Percentiles rank a stretch among this genome's conserved stretches.
Evolutionary conservation across 53 echinoderm and acorn worm genomes (phyloP).

Genomic region (Luidia sarsii): DNA sequence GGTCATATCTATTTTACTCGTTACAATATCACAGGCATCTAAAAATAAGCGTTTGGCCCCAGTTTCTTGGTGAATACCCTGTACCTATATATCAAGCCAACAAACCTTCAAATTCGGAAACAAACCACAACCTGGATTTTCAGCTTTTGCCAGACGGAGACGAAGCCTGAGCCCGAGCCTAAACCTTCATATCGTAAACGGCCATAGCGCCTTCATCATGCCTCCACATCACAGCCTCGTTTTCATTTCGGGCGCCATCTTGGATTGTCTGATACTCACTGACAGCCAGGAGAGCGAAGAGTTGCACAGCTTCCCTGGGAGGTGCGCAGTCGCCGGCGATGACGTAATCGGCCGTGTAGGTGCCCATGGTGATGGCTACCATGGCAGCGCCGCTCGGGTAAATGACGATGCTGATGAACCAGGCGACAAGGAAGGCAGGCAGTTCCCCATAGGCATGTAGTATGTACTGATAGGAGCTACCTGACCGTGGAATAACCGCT

Average conservation of each 20-base stretch:
- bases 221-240: not conserved
- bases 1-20: no score
- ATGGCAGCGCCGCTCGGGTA: conserved; percentile 12
- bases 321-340: conserved; percentile 23
- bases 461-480: conserved; percentile 41
- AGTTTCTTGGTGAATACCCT: no score
- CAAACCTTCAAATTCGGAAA: no score
- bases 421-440: conserved; percentile 13
- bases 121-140: no score
- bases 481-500: conserved; percentile 13
- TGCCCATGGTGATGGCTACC: conserved; percentile 26
- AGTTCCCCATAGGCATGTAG: no score
- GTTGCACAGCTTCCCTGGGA: conserved; percentile 19
- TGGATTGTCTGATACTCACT: conserved; percentile 5
- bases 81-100: no score
- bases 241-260: not conserved
- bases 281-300: conserved; percentile 14
- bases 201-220: not conserved
- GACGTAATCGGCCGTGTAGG: conserved; percentile 41
- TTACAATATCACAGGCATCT: no score
- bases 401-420: conserved; percentile 1
- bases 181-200: no score
- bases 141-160: no score
- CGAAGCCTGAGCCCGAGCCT: no score
- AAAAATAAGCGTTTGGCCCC: no score